These are phyloP conservation scores for Papilio demoleus DNA, from an alignment of 2,888 invertebrate genomes.

Conservation along the genomic window DNA sequence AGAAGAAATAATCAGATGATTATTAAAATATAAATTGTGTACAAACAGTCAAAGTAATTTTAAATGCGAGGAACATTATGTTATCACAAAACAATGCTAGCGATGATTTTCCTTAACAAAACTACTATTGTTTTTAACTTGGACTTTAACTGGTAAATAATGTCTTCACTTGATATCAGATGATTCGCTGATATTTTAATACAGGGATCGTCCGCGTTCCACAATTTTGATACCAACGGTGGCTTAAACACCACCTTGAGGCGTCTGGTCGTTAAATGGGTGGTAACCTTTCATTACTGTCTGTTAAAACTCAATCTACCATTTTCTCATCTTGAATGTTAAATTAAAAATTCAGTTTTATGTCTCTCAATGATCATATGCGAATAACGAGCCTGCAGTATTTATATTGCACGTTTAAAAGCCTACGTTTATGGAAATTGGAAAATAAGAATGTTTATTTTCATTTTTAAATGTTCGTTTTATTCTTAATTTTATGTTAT, in stretches of 20 bases:
- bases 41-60: too few relatives aligned
- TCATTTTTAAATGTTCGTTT: too few relatives aligned
- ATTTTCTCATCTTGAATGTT: constrained; percentile 42
- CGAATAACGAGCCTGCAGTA: constrained; percentile 35
- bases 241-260: constrained; percentile 45
- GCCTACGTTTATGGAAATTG: constrained; percentile 21
- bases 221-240: constrained; percentile 40
- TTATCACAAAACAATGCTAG: too few relatives aligned
- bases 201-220: constrained; percentile 21
- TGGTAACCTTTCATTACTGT: constrained; percentile 43
- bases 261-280: constrained; percentile 44
- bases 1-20: too few relatives aligned
- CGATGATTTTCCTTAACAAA: too few relatives aligned
- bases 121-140: constrained; percentile 26
- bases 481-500: background rate
- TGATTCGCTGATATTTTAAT: constrained; percentile 36
- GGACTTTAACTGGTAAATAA: constrained; percentile 12
- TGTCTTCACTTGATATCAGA: constrained; percentile 36
- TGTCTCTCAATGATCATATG: constrained; percentile 38
- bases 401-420: constrained; percentile 25
- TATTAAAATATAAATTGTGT: too few relatives aligned
- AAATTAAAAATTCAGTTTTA: constrained; percentile 41
- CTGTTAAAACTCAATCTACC: constrained; percentile 43
- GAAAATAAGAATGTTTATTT: background rate
- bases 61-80: too few relatives aligned